A percentile compares a stretch with the other conserved stretches of the same genome.
Evolutionary conservation across 2,113 vertebrate species (phyloP).

Genomic region (Cacatua alba): DNA sequence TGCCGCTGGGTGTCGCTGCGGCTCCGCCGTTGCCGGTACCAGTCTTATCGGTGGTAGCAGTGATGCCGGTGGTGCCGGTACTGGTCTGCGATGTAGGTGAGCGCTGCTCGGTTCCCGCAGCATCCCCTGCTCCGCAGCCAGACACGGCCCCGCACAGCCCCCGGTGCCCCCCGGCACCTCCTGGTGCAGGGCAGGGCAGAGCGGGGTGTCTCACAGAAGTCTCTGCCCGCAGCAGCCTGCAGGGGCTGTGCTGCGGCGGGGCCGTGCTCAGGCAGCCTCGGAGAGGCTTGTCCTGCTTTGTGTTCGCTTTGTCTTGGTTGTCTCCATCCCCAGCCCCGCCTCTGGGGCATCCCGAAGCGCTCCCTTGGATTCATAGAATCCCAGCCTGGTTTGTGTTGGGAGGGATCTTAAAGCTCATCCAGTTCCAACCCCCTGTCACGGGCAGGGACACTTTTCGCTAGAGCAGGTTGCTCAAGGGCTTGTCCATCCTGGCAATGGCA

Average conservation of each 20-base stretch:
- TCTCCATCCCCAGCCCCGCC: too few species aligned
- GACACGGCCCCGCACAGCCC: background rate
- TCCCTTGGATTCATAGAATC: background rate
- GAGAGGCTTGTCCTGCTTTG: too few species aligned
- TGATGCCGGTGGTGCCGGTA: too few species aligned
- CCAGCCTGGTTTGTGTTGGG: background rate
- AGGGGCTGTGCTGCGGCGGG: background rate
- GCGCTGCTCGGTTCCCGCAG: background rate
- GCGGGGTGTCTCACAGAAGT: background rate
- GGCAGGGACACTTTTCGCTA: background rate
- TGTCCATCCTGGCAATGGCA: background rate
- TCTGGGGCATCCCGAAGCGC: background rate
- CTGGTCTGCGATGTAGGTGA: too few species aligned
- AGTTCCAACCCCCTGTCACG: background rate
- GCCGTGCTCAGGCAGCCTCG: fast-evolving
- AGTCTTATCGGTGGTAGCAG: fast-evolving
- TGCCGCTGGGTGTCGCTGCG: background rate
- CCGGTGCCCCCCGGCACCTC: background rate
- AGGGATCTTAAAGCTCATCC: background rate
- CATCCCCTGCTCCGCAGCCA: background rate
- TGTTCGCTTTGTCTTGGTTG: fast-evolving
- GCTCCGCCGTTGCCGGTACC: background rate
- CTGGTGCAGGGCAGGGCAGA: background rate
- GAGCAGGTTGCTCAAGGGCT: background rate
- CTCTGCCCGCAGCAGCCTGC: background rate